Percentiles rank a stretch among this genome's conserved stretches.
These are phyloP conservation scores for Acleris sparsana DNA, from an alignment of 2,888 invertebrate genomes.

Conservation along the genomic window DNA sequence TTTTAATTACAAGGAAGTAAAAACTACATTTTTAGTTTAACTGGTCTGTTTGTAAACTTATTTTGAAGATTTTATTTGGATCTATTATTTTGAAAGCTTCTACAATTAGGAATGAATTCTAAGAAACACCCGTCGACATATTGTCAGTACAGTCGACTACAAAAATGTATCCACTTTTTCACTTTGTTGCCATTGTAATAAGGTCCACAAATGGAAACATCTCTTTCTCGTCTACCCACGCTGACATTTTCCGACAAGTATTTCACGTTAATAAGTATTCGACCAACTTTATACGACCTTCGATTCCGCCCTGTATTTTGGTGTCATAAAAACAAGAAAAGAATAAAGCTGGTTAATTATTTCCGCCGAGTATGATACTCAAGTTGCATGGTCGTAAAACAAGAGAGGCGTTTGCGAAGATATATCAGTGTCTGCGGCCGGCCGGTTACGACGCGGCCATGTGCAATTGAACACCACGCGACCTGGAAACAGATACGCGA, in stretches of 20 bases:
- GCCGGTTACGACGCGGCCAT: slow-evolving; percentile 43
- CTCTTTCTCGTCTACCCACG: neutral
- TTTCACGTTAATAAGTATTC: neutral
- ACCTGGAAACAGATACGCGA: slow-evolving; percentile 74
- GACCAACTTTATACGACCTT: neutral
- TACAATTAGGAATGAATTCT: neutral
- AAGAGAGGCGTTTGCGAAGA: slow-evolving; percentile 13
- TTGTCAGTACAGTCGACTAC: too few species aligned
- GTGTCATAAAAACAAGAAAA: slow-evolving; percentile 1
- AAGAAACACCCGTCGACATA: neutral
- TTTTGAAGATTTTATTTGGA: neutral
- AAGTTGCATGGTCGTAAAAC: slow-evolving; percentile 21
- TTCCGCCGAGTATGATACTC: slow-evolving; percentile 3
- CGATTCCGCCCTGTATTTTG: neutral
- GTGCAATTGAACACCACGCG: slow-evolving; percentile 75
- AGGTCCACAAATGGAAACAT: too few species aligned
- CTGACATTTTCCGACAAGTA: neutral
- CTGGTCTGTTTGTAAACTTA: neutral
- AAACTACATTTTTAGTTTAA: too few species aligned
- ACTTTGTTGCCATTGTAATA: too few species aligned
- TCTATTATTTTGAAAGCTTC: neutral
- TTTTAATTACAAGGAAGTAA: too few species aligned
- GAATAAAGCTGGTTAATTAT: neutral
- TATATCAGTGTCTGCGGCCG: slow-evolving; percentile 30
- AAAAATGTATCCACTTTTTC: too few species aligned